phyloP scores from a whole-genome alignment of 2,888 invertebrate genomes.

The Chrysomela aeneicollis region DNA sequence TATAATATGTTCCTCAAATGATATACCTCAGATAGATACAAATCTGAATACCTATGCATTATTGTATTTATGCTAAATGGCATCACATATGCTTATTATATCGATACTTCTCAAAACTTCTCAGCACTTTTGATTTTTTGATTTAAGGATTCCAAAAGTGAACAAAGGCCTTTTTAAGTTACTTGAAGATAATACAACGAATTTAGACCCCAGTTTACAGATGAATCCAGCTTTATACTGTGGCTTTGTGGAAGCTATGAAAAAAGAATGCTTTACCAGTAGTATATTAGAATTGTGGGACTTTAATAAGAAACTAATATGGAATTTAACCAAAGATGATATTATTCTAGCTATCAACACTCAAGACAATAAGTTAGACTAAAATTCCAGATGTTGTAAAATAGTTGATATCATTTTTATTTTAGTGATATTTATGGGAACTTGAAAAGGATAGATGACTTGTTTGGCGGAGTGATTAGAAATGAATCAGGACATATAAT shows the following conservation, averaged over 20 bases:
- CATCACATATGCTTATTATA: background rate
- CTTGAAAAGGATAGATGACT: constrained; percentile 68
- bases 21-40: no score
- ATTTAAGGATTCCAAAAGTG: constrained; percentile 48
- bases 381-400: background rate
- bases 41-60: background rate
- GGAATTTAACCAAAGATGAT: constrained; percentile 66
- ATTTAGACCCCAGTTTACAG: constrained; percentile 66
- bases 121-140: no score
- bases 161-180: constrained; percentile 44
- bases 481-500: constrained; percentile 71
- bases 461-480: constrained; percentile 68
- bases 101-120: background rate
- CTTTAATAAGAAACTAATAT: constrained; percentile 65
- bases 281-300: constrained; percentile 78
- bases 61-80: background rate
- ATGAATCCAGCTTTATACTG: constrained; percentile 70
- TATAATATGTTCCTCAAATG: no score
- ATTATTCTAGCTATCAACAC: constrained; percentile 70
- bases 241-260: constrained; percentile 68
- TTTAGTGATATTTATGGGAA: constrained; percentile 73
- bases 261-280: constrained; percentile 68
- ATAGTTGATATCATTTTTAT: constrained; percentile 19
- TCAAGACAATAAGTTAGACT: constrained; percentile 61
- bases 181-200: constrained; percentile 32